Conservation (phyloP, 2,797 vertebrate species). For the Enteromius afrohamiltoni region DNA sequence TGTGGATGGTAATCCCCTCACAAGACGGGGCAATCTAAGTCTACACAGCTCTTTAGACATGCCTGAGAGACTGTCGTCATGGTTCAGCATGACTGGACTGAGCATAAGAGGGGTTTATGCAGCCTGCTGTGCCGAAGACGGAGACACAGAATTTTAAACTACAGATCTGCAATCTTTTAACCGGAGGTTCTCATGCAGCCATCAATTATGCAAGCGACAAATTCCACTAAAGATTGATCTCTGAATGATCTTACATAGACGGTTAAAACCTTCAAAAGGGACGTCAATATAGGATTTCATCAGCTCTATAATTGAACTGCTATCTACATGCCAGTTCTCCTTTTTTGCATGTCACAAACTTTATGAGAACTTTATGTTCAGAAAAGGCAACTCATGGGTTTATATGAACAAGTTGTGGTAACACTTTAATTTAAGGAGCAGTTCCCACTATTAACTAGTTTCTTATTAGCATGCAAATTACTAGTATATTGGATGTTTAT, state of each 20-base stretch:
- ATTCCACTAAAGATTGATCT: slow-evolving; percentile 38
- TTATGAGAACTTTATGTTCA: slow-evolving; percentile 8
- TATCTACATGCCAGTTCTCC: not conserved
- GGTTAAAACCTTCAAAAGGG: not conserved
- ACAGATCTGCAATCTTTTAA: slow-evolving; percentile 25
- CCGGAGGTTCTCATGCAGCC: slow-evolving; percentile 2
- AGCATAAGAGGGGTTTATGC: slow-evolving; percentile 11
- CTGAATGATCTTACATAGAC: slow-evolving; percentile 18
- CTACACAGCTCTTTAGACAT: slow-evolving; percentile 15
- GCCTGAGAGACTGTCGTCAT: slow-evolving; percentile 18
- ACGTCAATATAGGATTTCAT: slow-evolving; percentile 30
- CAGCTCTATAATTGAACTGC: slow-evolving; percentile 26
- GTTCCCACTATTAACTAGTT: not conserved
- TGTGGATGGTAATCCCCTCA: slow-evolving; percentile 38
- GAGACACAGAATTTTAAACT: not conserved
- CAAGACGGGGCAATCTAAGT: slow-evolving; percentile 24
- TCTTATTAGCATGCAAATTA: not conserved
- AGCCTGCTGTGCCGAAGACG: slow-evolving; percentile 1
- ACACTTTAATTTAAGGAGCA: not conserved
- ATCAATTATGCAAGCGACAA: slow-evolving; percentile 14
- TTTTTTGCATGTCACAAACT: slow-evolving; percentile 4
- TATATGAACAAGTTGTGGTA: not conserved
- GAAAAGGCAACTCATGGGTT: not conserved
- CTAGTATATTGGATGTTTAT: not conserved
- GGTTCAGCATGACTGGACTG: slow-evolving; percentile 26